Evolutionary conservation across 2,797 vertebrate genomes (phyloP), one percentile per base, ranked within the genome.

Genomic region (Nothura maculosa): DNA sequence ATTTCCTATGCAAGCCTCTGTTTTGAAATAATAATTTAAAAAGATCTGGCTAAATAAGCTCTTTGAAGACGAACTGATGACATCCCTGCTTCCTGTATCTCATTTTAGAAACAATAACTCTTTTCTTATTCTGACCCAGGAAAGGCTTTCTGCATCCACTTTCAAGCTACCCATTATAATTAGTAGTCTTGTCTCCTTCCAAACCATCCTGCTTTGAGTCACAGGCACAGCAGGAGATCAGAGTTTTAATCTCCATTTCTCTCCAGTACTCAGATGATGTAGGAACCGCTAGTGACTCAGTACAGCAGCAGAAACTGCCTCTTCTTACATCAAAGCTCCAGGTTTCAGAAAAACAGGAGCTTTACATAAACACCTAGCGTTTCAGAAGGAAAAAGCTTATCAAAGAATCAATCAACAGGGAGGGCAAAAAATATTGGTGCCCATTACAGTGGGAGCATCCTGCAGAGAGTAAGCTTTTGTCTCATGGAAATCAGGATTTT

Each of bases 301-400:
- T 61, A 77, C 20, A 68, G 92, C 40, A 91, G 50, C 40, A 68
- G 45, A 74, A 48, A 45, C 36, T 72, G 34, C 43, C 72, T 70
- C 60, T 2, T 28, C 28, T 78, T 82, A 76, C 54, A 15, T 27
- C 74, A 55, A 81, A 90, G 58, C 73, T 82, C 25, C 54, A 81
- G 58, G 54, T 60, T 81, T 47, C 40, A 34, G 20, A 12, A 78
- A 81, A 73, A 45, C 52, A 36, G 32, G 12, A 76, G 38, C 40
- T 40, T 84, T 80, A 54, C 24, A 36, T 34, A 81, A 90, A 30
- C n/a, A 50, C 12, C 16, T 43, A 34, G 8, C 74, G 79, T 81
- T 93, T 47, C 67, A 80, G 75, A 48, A 38, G 66, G 32, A 91
- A 93, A 87, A 91, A 78, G 10, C 48, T 88, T 70, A 52, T 15